These are phyloP conservation scores for Picus viridis DNA, from an alignment of 2,797 vertebrate genomes.

Conservation along the genomic window DNA sequence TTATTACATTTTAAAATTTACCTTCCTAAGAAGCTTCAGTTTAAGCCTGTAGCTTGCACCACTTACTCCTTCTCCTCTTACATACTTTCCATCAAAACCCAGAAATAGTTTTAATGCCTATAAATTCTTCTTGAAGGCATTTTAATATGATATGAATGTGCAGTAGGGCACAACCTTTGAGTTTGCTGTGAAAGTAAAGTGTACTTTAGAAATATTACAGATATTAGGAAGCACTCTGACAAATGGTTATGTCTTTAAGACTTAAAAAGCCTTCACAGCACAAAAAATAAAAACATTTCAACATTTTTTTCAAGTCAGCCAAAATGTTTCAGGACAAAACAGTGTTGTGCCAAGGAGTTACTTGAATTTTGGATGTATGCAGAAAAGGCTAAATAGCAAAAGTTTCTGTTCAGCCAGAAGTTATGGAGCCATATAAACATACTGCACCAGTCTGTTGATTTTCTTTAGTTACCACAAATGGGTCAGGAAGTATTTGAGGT, in stretches of 20 bases:
- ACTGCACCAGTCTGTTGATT: neutral
- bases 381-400: neutral
- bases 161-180: neutral
- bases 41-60: neutral
- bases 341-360: neutral
- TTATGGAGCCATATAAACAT: neutral
- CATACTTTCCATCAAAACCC: neutral
- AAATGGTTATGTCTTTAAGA: neutral
- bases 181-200: neutral
- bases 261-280: neutral
- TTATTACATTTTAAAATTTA: neutral
- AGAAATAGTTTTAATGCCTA: neutral
- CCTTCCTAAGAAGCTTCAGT: neutral
- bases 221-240: neutral
- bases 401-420: neutral
- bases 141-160: neutral
- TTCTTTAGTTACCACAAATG: neutral
- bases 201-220: conserved; percentile 2
- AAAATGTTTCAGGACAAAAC: neutral
- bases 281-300: neutral
- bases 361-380: neutral
- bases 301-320: neutral
- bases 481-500: neutral
- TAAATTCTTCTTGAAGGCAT: conserved; percentile 1
- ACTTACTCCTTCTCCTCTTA: neutral